Percentiles rank a stretch among this genome's conserved stretches.
Evolutionary conservation across 2,888 invertebrate species (phyloP).

Genomic region (Petrophora chlorosata): DNA sequence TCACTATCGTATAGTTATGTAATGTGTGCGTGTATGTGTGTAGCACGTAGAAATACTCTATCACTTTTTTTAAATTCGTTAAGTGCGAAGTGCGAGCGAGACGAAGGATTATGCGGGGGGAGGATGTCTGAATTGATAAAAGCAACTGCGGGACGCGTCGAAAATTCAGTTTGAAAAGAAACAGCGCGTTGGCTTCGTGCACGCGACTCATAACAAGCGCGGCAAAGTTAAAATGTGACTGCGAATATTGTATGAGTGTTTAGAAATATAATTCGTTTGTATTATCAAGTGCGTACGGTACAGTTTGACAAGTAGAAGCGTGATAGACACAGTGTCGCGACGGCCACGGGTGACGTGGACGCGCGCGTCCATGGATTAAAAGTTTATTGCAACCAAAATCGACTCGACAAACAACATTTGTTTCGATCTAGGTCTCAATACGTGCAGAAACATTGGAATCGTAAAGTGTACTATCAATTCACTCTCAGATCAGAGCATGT

Average conservation of each 20-base stretch:
- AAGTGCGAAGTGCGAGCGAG: slow-evolving; percentile 60
- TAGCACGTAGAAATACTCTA: slow-evolving; percentile 47
- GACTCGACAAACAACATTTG: slow-evolving; percentile 68
- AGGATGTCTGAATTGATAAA: slow-evolving; percentile 77
- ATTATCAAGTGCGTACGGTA: slow-evolving; percentile 52
- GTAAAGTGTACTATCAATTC: slow-evolving; percentile 59
- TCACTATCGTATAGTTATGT: slow-evolving; percentile 52
- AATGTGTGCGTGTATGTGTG: slow-evolving; percentile 48
- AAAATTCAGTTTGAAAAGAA: slow-evolving; percentile 77
- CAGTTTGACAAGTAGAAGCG: slow-evolving; percentile 43
- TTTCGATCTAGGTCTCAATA: slow-evolving; percentile 57
- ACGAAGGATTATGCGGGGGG: slow-evolving; percentile 60
- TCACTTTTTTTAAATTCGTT: slow-evolving; percentile 56
- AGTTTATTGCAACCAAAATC: slow-evolving; percentile 75
- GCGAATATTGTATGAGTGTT: slow-evolving; percentile 67
- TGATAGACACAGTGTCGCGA: slow-evolving; percentile 52
- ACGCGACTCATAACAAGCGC: slow-evolving; percentile 53
- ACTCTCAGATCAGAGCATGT: slow-evolving; percentile 60
- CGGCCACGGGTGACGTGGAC: slow-evolving; percentile 72
- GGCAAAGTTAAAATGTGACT: slow-evolving; percentile 75
- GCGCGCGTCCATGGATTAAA: slow-evolving; percentile 71
- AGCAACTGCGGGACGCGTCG: slow-evolving; percentile 76
- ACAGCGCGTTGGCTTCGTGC: slow-evolving; percentile 58
- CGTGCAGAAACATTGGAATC: slow-evolving; percentile 55
- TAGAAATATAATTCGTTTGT: slow-evolving; percentile 54